Evolutionary conservation across 2,113 vertebrate species (phyloP).

Genomic region (Barnardius zonarius): DNA sequence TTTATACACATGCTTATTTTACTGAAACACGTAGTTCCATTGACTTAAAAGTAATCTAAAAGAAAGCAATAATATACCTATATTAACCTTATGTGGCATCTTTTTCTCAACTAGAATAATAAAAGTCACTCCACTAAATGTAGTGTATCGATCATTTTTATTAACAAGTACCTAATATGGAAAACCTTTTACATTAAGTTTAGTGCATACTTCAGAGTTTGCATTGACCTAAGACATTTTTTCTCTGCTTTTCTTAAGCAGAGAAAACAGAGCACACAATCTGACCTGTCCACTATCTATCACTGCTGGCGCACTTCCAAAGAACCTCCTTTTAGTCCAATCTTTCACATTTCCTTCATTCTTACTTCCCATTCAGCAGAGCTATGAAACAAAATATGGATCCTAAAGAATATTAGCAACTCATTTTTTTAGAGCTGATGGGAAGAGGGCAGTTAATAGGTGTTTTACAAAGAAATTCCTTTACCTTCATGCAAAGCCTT

Average conservation of each 20-base stretch:
- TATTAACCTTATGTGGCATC: not conserved
- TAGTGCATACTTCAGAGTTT: not conserved
- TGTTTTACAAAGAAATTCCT: not conserved
- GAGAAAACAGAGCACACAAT: not conserved
- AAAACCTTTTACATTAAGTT: not conserved
- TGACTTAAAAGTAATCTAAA: not conserved
- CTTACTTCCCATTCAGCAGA: not conserved
- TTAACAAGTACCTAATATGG: not conserved
- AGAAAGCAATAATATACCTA: not conserved
- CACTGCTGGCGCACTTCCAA: not conserved
- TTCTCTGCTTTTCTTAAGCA: not conserved
- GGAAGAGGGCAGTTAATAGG: not conserved
- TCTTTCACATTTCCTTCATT: not conserved
- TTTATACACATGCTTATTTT: not conserved
- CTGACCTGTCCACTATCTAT: not conserved
- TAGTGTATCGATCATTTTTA: not conserved
- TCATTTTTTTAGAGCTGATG: not conserved
- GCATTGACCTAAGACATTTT: not conserved
- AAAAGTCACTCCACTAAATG: not conserved
- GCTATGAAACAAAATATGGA: not conserved
- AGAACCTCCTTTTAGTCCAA: not conserved
- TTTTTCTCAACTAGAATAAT: not conserved
- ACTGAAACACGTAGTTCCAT: not conserved
- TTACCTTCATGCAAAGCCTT: conserved; percentile 87
- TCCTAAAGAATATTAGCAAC: not conserved